A percentile compares a stretch with the other conserved stretches of the same genome.
phyloP scores from a whole-genome alignment of 53 echinoderm and acorn worm species.

The Paracentrotus lividus region DNA sequence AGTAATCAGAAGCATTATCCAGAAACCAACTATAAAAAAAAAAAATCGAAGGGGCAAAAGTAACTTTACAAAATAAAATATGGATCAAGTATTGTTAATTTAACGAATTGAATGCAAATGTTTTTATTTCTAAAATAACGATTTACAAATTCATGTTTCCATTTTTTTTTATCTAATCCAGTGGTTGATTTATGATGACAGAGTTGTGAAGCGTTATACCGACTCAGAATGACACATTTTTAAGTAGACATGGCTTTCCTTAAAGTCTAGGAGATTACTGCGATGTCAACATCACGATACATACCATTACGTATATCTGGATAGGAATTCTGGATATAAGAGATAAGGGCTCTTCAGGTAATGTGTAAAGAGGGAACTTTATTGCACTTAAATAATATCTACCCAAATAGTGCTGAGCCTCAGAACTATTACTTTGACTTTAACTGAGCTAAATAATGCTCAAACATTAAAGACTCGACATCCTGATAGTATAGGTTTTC shows the following conservation, averaged over 20 bases:
- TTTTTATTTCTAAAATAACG: neutral
- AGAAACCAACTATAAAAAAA: neutral
- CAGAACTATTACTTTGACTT: no score
- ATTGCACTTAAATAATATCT: no score
- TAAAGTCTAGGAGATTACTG: neutral
- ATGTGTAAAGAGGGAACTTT: no score
- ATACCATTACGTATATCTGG: neutral
- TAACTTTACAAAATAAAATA: neutral
- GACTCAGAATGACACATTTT: neutral
- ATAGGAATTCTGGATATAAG: neutral
- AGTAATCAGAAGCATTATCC: neutral
- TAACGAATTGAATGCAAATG: no score
- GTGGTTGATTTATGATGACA: neutral
- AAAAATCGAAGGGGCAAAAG: neutral
- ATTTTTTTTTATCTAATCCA: neutral
- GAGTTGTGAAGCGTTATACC: neutral
- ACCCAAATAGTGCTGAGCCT: no score
- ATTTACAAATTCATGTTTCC: neutral
- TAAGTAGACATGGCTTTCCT: neutral
- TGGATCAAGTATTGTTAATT: no score
- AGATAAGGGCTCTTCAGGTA: neutral
- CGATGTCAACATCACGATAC: neutral
- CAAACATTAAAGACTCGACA: no score
- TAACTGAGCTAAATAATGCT: no score
- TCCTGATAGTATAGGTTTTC: no score